A percentile compares a stretch with the other conserved stretches of the same genome.
These are phyloP conservation scores for Galerucella calmariensis DNA, from an alignment of 2,888 invertebrate genomes.

Conservation along the genomic window DNA sequence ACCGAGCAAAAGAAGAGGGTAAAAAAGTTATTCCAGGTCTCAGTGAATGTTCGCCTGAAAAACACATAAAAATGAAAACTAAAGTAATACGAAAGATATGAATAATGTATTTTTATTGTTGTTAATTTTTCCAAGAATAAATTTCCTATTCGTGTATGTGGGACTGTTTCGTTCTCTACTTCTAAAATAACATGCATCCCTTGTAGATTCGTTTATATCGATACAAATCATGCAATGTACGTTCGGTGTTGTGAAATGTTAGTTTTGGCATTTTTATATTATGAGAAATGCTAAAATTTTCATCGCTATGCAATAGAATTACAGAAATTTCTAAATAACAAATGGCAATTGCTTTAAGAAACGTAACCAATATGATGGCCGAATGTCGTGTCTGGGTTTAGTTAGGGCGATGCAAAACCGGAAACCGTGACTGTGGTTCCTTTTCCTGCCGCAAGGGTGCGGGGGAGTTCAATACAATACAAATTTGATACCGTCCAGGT, in stretches of 20 bases:
- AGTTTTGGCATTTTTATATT: background rate
- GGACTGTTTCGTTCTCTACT: background rate
- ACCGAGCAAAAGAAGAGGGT: too few species aligned
- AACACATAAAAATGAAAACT: too few species aligned
- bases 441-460: conserved; percentile 60
- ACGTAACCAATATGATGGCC: conserved; percentile 50
- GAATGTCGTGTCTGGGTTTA: conserved; percentile 54
- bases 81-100: too few species aligned
- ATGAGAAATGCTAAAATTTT: conserved; percentile 2
- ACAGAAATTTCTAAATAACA: conserved; percentile 1
- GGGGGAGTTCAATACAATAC: conserved; percentile 27
- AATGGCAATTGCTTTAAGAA: conserved; percentile 22
- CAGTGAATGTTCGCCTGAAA: too few species aligned
- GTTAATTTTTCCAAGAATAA: too few species aligned
- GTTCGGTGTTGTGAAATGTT: conserved; percentile 1
- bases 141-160: too few species aligned
- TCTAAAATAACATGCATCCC: background rate
- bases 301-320: background rate
- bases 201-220: conserved; percentile 1
- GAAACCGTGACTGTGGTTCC: conserved; percentile 63
- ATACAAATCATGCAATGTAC: conserved; percentile 4
- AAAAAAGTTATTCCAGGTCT: too few species aligned
- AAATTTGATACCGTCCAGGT: conserved; percentile 17
- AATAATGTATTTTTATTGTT: too few species aligned
- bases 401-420: conserved; percentile 55